Conservation (phyloP, 2,113 vertebrate species). For the Crotalus viridis region DNA sequence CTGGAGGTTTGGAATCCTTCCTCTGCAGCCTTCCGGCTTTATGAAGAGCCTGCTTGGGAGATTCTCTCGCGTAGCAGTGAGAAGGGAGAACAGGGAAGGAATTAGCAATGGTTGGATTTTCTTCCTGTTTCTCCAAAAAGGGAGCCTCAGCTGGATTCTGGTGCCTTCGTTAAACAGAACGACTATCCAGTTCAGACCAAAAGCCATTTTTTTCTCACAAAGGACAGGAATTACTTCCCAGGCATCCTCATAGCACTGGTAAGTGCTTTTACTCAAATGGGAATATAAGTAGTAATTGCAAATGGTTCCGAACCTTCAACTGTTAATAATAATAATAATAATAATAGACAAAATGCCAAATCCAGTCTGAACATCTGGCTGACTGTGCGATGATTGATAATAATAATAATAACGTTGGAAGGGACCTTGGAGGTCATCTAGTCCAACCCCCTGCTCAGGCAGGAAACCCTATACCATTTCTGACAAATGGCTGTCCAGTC, state of each 20-base stretch:
- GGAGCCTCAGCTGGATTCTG: background rate
- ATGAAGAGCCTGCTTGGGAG: background rate
- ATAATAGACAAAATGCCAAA: no score
- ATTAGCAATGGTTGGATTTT: background rate
- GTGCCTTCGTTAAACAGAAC: background rate
- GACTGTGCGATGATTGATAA: no score
- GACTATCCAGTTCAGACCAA: background rate
- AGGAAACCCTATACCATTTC: no score
- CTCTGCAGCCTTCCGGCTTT: background rate
- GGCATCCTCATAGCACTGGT: background rate
- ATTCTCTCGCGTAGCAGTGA: background rate
- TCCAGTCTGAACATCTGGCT: no score
- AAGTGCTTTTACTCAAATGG: background rate
- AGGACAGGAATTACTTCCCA: background rate
- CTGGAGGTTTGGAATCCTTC: background rate
- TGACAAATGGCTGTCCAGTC: no score
- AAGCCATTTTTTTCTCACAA: background rate
- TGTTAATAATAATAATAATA: background rate
- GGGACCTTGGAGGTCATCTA: no score
- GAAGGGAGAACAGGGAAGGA: background rate
- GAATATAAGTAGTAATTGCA: background rate
- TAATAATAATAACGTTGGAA: no score
- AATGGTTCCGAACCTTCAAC: background rate
- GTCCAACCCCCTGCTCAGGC: no score
- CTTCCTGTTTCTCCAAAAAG: background rate